phyloP scores from a whole-genome alignment of 1,140 invertebrate genomes.

The Sycophaga agraensis region DNA sequence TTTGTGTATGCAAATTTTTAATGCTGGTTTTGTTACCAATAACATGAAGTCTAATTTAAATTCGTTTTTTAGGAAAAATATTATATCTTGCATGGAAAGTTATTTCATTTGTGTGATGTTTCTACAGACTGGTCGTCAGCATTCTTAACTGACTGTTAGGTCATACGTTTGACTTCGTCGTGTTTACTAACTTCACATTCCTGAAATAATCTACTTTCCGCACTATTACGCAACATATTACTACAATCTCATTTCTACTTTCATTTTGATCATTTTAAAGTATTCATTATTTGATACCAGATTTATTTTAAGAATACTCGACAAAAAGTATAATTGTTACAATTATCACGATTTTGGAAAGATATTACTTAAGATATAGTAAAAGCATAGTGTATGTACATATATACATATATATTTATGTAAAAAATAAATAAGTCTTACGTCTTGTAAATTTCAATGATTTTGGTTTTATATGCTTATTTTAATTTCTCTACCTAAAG shows the following conservation, averaged over 20 bases:
- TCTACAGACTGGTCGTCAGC: neutral
- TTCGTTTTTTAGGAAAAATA: no score
- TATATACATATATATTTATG: conserved; percentile 32
- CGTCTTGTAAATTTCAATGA: conserved; percentile 29
- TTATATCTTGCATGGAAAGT: no score
- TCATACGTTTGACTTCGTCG: no score
- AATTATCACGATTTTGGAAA: conserved; percentile 19
- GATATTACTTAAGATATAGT: conserved; percentile 22
- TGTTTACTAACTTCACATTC: no score
- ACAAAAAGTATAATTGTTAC: conserved; percentile 19
- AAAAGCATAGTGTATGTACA: conserved; percentile 30
- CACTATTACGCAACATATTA: no score
- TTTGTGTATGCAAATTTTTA: no score
- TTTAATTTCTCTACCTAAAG: neutral
- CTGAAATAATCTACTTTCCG: no score
- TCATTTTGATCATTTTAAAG: neutral
- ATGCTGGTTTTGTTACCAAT: no score
- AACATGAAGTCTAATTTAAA: no score
- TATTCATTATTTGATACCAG: conserved; percentile 13
- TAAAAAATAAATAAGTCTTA: conserved; percentile 29
- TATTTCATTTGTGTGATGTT: no score
- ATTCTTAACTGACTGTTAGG: no score
- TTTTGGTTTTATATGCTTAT: conserved; percentile 22
- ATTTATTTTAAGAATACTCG: conserved; percentile 20
- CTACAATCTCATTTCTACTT: neutral